Percentiles rank a stretch among this genome's conserved stretches.
Conservation (phyloP, 2,888 invertebrate genomes). For the Didymodactylos carnosus region DNA sequence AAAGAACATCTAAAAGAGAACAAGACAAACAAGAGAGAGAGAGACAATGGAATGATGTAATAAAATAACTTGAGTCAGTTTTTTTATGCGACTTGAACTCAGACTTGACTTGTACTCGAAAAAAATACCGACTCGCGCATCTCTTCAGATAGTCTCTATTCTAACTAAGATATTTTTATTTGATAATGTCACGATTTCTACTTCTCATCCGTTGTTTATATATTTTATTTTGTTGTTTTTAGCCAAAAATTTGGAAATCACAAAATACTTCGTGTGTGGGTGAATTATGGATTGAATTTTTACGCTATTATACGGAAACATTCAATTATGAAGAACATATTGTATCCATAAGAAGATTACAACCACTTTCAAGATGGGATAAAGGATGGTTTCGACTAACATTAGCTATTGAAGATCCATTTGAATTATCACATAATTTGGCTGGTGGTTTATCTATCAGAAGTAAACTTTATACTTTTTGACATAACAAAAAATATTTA, state of each 20-base stretch:
- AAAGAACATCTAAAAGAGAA: too few relatives aligned
- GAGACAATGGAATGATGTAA: too few relatives aligned
- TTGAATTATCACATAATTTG: slow-evolving; percentile 42
- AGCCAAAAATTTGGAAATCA: slow-evolving; percentile 14
- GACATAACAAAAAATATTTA: neutral
- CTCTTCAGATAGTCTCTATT: too few relatives aligned
- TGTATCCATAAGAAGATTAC: slow-evolving; percentile 36
- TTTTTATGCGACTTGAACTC: too few relatives aligned
- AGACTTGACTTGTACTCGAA: too few relatives aligned
- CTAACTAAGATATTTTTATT: too few relatives aligned
- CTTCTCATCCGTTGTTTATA: too few relatives aligned
- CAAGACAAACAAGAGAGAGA: too few relatives aligned
- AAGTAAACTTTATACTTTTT: slow-evolving; percentile 29
- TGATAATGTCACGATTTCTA: too few relatives aligned
- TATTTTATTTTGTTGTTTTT: too few relatives aligned
- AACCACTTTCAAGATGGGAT: slow-evolving; percentile 37
- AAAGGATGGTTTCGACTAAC: slow-evolving; percentile 41
- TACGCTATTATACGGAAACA: slow-evolving; percentile 40
- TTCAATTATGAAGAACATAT: slow-evolving; percentile 39
- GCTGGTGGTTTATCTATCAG: slow-evolving; percentile 39
- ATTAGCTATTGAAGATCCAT: slow-evolving; percentile 45
- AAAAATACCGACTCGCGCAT: too few relatives aligned
- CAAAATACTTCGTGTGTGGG: slow-evolving; percentile 36
- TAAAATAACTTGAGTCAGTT: too few relatives aligned
- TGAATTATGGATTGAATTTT: slow-evolving; percentile 39